phyloP scores from a whole-genome alignment of 2,113 vertebrate species.

The Protobothrops flavoviridis region DNA sequence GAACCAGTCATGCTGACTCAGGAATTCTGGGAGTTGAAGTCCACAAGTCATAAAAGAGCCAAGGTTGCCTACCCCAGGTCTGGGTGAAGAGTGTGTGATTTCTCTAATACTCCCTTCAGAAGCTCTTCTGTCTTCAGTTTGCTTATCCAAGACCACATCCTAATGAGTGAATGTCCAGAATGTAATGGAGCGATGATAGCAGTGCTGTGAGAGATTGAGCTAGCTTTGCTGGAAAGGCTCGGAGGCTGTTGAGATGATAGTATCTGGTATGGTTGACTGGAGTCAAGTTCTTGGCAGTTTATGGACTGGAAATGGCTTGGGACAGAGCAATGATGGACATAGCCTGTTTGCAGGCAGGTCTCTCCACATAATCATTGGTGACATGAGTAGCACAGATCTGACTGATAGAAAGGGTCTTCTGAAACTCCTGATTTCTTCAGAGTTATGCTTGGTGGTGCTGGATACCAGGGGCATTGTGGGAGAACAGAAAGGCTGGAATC shows the following conservation, averaged over 20 bases:
- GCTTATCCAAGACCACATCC: slow-evolving; percentile 79
- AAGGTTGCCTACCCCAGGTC: slow-evolving; percentile 51
- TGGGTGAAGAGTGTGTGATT: slow-evolving; percentile 60
- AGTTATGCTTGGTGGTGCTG: slow-evolving; percentile 62
- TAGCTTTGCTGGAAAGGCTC: slow-evolving; percentile 93
- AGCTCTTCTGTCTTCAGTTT: slow-evolving; percentile 80
- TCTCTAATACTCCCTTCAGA: slow-evolving; percentile 74
- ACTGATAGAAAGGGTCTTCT: slow-evolving; percentile 91
- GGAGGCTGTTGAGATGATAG: slow-evolving; percentile 79
- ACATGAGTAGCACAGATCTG: slow-evolving; percentile 91
- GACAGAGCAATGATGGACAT: slow-evolving; percentile 80
- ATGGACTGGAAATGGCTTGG: slow-evolving; percentile 66
- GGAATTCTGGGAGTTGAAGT: no score
- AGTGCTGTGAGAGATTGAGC: slow-evolving; percentile 90
- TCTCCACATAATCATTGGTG: slow-evolving; percentile 96
- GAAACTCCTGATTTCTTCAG: slow-evolving; percentile 79
- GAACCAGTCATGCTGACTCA: no score
- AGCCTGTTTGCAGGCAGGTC: slow-evolving; percentile 73
- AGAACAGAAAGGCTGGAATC: slow-evolving; percentile 45
- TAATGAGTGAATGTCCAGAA: slow-evolving; percentile 79
- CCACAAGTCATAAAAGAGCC: no score
- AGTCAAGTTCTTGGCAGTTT: slow-evolving; percentile 74
- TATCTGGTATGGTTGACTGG: slow-evolving; percentile 83
- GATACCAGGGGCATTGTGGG: slow-evolving; percentile 69
- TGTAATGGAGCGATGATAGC: slow-evolving; percentile 82